These are phyloP conservation scores for Lydus trimaculatus DNA, from an alignment of 2,888 invertebrate species.

Conservation along the genomic window DNA sequence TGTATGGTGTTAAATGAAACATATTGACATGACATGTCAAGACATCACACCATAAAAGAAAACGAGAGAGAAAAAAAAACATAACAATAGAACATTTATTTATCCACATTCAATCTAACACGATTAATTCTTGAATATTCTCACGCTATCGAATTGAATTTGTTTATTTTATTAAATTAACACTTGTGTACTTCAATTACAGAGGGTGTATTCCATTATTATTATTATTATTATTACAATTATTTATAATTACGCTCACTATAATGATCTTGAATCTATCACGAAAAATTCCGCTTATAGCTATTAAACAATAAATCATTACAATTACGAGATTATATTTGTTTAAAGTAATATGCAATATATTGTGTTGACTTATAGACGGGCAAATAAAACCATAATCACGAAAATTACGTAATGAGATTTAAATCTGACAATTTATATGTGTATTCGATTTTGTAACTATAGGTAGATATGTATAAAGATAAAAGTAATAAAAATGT, in stretches of 20 bases:
- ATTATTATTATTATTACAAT: too few relatives aligned
- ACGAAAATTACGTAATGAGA: neutral
- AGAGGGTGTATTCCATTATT: neutral
- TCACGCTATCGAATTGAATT: neutral
- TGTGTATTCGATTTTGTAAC: too few relatives aligned
- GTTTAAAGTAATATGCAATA: neutral
- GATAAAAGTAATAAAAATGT: neutral
- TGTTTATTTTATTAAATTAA: neutral
- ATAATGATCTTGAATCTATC: neutral
- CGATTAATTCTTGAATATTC: neutral
- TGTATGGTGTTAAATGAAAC: neutral
- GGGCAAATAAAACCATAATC: neutral
- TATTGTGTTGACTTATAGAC: neutral
- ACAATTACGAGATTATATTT: slow-evolving; percentile 6
- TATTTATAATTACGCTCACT: neutral
- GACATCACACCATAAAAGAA: neutral
- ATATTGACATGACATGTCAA: neutral
- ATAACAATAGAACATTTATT: neutral
- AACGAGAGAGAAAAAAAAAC: neutral
- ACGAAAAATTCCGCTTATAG: neutral
- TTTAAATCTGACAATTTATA: neutral
- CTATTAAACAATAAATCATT: slow-evolving; percentile 1
- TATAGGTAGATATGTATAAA: too few relatives aligned
- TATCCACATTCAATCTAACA: neutral
- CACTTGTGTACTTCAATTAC: neutral